Evolutionary conservation across 1,140 invertebrate genomes (phyloP).

Genomic region (Saccostrea glomerata): DNA sequence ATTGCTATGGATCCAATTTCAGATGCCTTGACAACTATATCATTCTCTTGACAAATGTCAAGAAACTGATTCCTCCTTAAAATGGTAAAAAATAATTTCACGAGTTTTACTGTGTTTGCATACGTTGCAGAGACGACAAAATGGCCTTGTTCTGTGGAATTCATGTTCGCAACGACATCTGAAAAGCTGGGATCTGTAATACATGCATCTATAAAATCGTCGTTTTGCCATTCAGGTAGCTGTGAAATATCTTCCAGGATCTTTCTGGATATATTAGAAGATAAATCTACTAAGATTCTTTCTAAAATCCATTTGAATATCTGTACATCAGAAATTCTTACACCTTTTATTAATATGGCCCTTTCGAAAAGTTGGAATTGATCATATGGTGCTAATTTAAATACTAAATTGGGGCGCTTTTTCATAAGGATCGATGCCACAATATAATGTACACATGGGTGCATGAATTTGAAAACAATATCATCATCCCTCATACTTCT

Average conservation of each 20-base stretch:
- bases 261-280: background rate
- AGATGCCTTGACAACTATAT: background rate
- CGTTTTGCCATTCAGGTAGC: background rate
- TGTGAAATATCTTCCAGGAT: background rate
- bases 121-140: background rate
- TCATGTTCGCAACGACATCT: background rate
- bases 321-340: background rate
- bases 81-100: background rate
- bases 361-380: background rate
- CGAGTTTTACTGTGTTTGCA: background rate
- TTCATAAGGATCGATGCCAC: background rate
- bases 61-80: background rate
- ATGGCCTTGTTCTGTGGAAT: background rate
- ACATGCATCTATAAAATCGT: background rate
- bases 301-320: background rate
- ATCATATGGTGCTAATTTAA: background rate
- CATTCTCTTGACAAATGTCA: background rate
- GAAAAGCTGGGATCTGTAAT: background rate
- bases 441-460: background rate
- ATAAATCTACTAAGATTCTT: background rate
- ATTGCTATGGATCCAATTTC: background rate
- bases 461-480: background rate
- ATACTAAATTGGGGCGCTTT: background rate
- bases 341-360: background rate
- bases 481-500: background rate